These are phyloP conservation scores for Strigamia transsilvanica DNA, from an alignment of 2,888 invertebrate species.

Conservation along the genomic window DNA sequence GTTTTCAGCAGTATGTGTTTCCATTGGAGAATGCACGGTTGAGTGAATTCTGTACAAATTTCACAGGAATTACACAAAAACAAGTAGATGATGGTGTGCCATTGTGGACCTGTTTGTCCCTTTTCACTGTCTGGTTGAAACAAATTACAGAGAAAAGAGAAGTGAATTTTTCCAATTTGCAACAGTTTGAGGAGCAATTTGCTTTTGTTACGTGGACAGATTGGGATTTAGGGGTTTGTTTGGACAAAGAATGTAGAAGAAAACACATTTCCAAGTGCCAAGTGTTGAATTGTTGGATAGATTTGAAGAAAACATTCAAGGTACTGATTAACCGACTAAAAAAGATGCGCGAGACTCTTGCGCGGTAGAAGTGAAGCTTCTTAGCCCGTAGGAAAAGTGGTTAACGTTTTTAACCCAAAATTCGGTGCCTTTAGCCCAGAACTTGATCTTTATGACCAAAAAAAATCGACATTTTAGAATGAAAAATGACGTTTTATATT, in stretches of 20 bases:
- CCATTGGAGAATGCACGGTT: slow-evolving; percentile 70
- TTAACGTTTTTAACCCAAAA: too few species aligned
- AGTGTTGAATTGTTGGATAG: too few species aligned
- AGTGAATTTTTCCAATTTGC: slow-evolving; percentile 60
- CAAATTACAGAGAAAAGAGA: slow-evolving; percentile 67
- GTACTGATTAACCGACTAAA: too few species aligned
- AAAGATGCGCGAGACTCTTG: too few species aligned
- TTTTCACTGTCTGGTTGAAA: slow-evolving; percentile 70
- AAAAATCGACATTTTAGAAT: too few species aligned
- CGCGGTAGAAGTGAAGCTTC: too few species aligned
- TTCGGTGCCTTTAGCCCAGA: too few species aligned
- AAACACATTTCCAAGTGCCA: slow-evolving; percentile 68
- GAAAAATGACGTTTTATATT: too few species aligned
- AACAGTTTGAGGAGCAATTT: slow-evolving; percentile 59
- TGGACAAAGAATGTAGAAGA: slow-evolving; percentile 70
- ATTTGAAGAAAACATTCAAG: too few species aligned
- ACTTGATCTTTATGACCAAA: too few species aligned
- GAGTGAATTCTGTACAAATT: slow-evolving; percentile 69
- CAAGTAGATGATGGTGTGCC: slow-evolving; percentile 68
- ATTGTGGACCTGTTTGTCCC: slow-evolving; percentile 66
- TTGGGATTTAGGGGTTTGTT: slow-evolving; percentile 72
- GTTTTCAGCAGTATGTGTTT: slow-evolving; percentile 72
- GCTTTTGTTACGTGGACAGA: slow-evolving; percentile 62
- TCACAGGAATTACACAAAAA: slow-evolving; percentile 70
- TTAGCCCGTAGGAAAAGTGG: too few species aligned